Evolutionary conservation across 2,113 vertebrate species (phyloP).

Genomic region (Scolopax mira): DNA sequence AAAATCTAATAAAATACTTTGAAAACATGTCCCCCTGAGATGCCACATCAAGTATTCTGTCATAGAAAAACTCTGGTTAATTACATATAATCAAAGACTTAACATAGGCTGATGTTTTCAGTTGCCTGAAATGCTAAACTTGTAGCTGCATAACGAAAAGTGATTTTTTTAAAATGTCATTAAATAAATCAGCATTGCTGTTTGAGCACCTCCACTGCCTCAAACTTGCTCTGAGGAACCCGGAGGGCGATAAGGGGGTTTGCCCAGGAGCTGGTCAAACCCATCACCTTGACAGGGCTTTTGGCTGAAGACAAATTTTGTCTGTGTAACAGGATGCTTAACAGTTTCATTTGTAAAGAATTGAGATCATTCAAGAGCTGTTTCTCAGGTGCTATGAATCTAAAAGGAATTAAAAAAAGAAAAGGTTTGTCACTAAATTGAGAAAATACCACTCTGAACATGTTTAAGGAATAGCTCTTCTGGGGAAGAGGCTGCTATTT

Average conservation of each 20-base stretch:
- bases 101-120: neutral
- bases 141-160: neutral
- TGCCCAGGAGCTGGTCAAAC: neutral
- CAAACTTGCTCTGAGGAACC: neutral
- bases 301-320: neutral
- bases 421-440: neutral
- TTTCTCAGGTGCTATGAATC: neutral
- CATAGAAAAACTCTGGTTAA: neutral
- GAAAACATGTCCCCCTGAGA: neutral
- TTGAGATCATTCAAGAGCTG: neutral
- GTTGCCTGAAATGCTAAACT: neutral
- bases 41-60: neutral
- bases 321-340: neutral
- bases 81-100: neutral
- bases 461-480: neutral
- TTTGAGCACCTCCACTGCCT: neutral
- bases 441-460: neutral
- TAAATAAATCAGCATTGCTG: neutral
- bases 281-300: neutral
- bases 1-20: neutral
- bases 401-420: neutral
- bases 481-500: constrained; percentile 10
- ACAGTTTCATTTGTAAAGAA: neutral
- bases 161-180: neutral
- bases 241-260: neutral